A percentile compares a stretch with the other conserved stretches of the same genome.
These are phyloP conservation scores for Nothoprocta pentlandii DNA, from an alignment of 2,113 vertebrate genomes.

Conservation along the genomic window DNA sequence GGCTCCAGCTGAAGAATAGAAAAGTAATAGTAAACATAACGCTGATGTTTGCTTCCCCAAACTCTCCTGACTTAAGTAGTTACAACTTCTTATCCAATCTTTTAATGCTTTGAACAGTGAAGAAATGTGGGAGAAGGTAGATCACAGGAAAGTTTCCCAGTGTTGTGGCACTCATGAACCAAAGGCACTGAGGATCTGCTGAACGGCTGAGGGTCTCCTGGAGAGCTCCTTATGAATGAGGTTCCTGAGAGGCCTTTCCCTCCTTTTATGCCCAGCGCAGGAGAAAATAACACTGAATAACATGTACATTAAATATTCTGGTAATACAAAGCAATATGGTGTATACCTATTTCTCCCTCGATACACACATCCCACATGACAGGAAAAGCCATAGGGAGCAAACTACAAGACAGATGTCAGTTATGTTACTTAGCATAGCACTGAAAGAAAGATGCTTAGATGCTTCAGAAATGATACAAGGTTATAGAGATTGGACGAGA, in stretches of 20 bases:
- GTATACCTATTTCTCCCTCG: not conserved
- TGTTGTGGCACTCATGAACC: not conserved
- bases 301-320: not conserved
- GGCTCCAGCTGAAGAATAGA: slow-evolving; percentile 87
- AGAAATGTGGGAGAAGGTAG: not conserved
- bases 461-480: not conserved
- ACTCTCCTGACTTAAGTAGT: not conserved
- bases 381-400: not conserved
- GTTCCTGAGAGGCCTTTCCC: not conserved
- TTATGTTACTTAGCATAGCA: not conserved
- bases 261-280: not conserved
- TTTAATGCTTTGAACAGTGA: not conserved
- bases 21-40: not conserved
- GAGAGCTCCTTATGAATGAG: not conserved
- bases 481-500: not conserved
- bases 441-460: not conserved
- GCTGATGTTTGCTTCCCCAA: not conserved
- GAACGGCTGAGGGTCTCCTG: not conserved
- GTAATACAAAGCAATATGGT: not conserved
- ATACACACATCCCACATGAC: not conserved
- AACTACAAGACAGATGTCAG: not conserved
- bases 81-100: not conserved
- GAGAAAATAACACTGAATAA: not conserved
- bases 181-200: not conserved
- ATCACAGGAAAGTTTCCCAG: not conserved